phyloP scores from a whole-genome alignment of 2,113 vertebrate species.

The Nestor notabilis region DNA sequence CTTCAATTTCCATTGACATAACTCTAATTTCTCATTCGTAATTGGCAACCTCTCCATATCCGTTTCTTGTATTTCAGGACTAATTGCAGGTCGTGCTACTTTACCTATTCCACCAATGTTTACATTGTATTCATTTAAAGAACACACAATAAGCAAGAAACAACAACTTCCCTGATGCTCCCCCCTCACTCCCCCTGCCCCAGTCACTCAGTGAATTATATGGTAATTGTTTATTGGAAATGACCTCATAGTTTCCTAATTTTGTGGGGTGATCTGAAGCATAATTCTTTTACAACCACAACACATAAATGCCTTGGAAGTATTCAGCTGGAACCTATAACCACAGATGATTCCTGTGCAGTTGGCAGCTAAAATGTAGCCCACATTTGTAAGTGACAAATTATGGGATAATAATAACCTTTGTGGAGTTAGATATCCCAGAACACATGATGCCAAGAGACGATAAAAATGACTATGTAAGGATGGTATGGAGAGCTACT shows the following conservation, averaged over 20 bases:
- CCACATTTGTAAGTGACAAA: neutral
- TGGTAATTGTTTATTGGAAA: neutral
- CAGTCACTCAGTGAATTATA: neutral
- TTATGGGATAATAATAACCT: neutral
- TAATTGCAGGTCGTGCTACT: neutral
- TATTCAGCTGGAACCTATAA: neutral
- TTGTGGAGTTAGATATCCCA: neutral
- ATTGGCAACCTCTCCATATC: neutral
- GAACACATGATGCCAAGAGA: neutral
- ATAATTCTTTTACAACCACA: neutral
- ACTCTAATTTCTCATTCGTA: neutral
- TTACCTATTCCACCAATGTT: neutral
- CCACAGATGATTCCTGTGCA: neutral
- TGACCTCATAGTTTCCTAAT: neutral
- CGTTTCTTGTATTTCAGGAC: neutral
- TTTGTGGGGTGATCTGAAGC: constrained; percentile 4
- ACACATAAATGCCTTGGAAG: neutral
- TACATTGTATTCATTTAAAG: neutral
- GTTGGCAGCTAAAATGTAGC: neutral
- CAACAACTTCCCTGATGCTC: neutral
- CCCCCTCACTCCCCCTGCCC: rapidly evolving
- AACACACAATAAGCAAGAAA: neutral
- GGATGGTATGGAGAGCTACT: neutral
- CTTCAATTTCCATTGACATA: neutral
- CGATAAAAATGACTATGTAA: neutral